A percentile compares a stretch with the other conserved stretches of the same genome.
Conservation (phyloP, 2,797 vertebrate genomes). For the Oreochromis grahami region DNA sequence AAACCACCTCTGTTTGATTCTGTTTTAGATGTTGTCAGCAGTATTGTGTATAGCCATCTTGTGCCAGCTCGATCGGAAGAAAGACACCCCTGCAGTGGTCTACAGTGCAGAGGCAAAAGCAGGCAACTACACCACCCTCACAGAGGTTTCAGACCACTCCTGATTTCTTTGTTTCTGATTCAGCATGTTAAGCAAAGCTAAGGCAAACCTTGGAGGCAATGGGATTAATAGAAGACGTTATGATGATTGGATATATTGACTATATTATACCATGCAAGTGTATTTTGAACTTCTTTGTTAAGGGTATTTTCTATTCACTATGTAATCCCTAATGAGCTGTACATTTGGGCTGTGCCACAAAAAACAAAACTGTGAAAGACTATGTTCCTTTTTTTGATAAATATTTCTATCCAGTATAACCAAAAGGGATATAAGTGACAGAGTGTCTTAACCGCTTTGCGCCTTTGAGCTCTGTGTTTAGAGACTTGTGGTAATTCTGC, state of each 20-base stretch:
- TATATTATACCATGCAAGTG: background rate
- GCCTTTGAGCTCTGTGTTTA: background rate
- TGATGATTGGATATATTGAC: background rate
- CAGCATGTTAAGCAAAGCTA: background rate
- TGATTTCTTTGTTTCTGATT: conserved; percentile 1
- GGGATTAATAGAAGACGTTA: background rate
- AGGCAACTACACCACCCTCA: conserved; percentile 35
- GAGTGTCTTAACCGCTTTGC: background rate
- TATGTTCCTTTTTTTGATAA: background rate
- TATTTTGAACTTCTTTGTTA: background rate
- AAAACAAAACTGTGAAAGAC: background rate
- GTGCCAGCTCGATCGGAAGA: conserved; percentile 31
- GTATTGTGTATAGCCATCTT: conserved; percentile 31
- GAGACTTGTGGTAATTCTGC: background rate
- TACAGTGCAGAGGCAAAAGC: conserved; percentile 48
- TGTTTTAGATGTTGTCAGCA: conserved; percentile 6
- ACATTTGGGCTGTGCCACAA: background rate
- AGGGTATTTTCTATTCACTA: background rate
- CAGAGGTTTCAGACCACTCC: background rate
- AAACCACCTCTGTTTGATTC: background rate
- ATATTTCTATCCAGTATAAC: too few species aligned
- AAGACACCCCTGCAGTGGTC: conserved; percentile 10
- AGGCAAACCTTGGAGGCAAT: background rate
- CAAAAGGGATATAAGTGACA: background rate
- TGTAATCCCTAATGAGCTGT: background rate